A percentile compares a stretch with the other conserved stretches of the same genome.
Conservation (phyloP, 2,888 invertebrate species). For the Quadriops clusia region DNA sequence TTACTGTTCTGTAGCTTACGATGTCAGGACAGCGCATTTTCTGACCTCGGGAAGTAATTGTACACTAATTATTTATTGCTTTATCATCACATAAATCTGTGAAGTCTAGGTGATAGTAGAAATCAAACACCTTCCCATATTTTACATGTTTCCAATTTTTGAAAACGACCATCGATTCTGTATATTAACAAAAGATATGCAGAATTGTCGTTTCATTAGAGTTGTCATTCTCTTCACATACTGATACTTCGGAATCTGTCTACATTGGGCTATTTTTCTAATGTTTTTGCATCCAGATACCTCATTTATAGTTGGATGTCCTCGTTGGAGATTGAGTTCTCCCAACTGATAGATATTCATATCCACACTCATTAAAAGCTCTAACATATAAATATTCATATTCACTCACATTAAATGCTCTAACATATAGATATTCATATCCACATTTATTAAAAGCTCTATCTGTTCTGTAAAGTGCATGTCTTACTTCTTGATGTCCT, state of each 20-base stretch:
- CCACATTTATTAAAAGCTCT: too few species aligned
- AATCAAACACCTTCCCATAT: conserved; percentile 1
- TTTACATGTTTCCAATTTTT: neutral
- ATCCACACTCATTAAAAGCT: neutral
- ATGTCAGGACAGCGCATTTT: neutral
- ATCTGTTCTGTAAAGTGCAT: too few species aligned
- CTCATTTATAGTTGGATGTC: conserved; percentile 1
- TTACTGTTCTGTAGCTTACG: neutral
- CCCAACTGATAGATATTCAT: neutral
- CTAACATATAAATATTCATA: neutral
- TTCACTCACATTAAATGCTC: too few species aligned
- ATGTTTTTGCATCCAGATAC: neutral
- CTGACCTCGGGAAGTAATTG: neutral
- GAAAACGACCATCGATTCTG: neutral
- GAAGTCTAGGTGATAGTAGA: neutral
- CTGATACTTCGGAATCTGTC: neutral
- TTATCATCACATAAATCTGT: conserved; percentile 2
- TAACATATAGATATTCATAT: too few species aligned
- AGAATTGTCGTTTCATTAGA: neutral
- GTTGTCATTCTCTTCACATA: neutral
- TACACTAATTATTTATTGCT: conserved; percentile 1
- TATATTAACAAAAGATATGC: neutral
- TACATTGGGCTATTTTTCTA: neutral
- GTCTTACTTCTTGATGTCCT: too few species aligned
- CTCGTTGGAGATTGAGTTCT: neutral